These are phyloP conservation scores for Terrapene triunguis DNA, from an alignment of 2,113 vertebrate genomes.

Conservation along the genomic window DNA sequence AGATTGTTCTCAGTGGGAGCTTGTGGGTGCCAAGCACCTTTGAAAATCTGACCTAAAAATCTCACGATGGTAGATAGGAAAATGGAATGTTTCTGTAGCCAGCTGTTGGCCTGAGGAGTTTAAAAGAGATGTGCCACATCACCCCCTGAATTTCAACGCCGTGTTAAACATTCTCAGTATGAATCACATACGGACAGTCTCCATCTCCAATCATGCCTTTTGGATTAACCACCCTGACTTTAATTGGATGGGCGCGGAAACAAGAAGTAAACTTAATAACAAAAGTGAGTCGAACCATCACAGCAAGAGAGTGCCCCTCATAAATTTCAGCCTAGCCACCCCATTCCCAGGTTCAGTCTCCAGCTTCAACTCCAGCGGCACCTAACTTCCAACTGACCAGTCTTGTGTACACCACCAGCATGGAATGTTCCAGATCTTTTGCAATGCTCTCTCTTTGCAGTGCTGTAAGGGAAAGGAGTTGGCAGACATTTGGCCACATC, in stretches of 20 bases:
- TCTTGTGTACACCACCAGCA: background rate
- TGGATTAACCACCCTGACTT: background rate
- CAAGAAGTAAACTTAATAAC: background rate
- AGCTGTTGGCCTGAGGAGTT: background rate
- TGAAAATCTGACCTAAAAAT: background rate
- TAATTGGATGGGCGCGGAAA: background rate
- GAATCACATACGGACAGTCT: rapidly evolving
- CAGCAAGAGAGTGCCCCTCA: background rate
- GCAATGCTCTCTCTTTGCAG: background rate
- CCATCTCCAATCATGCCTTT: rapidly evolving
- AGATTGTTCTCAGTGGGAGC: background rate
- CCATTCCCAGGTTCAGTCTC: background rate
- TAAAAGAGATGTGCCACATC: rapidly evolving
- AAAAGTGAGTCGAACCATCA: background rate
- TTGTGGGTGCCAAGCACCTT: background rate
- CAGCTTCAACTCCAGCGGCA: background rate
- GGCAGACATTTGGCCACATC: no score
- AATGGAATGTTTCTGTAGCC: background rate
- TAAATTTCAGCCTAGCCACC: background rate
- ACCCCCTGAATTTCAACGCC: background rate
- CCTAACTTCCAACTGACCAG: background rate
- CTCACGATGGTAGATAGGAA: background rate
- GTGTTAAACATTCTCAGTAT: background rate
- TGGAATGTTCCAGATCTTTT: background rate
- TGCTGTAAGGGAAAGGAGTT: background rate